Evolutionary conservation across 2,888 invertebrate genomes (phyloP).

Genomic region (Yponomeuta plumbellus): DNA sequence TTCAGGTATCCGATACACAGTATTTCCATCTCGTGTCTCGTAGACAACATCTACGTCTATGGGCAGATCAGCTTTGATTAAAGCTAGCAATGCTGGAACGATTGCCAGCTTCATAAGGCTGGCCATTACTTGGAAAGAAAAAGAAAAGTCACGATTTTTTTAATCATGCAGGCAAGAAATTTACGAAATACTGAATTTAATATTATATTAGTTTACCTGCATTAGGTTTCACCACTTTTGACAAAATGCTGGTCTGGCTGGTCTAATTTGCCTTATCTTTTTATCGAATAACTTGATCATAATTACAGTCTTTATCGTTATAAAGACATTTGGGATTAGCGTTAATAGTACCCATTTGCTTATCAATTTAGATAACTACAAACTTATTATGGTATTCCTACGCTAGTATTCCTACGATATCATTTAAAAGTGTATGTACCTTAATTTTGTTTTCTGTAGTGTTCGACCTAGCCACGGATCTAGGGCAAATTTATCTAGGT

Average conservation of each 20-base stretch:
- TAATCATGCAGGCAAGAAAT: neutral
- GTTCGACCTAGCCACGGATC: too few species aligned
- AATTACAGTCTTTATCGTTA: neutral
- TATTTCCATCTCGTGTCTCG: slow-evolving; percentile 29
- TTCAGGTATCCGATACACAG: slow-evolving; percentile 53
- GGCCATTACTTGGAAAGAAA: slow-evolving; percentile 40
- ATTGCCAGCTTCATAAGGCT: slow-evolving; percentile 33
- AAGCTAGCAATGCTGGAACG: slow-evolving; percentile 38
- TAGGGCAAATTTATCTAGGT: too few species aligned
- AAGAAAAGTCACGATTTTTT: slow-evolving; percentile 4
- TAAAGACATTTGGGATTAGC: neutral
- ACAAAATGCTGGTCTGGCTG: neutral
- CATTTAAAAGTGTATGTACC: too few species aligned
- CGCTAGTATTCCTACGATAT: neutral
- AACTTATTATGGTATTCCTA: neutral
- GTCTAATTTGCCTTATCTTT: neutral
- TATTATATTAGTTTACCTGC: neutral
- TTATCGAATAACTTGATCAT: neutral
- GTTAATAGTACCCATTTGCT: neutral
- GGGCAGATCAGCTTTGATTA: slow-evolving; percentile 46
- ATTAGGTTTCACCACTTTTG: neutral
- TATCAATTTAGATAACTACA: neutral
- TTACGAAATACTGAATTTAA: neutral
- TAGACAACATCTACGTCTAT: slow-evolving; percentile 32
- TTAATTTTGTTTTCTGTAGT: too few species aligned